Conservation (phyloP, 2,888 invertebrate species). For the Caenorhabditis afra region DNA sequence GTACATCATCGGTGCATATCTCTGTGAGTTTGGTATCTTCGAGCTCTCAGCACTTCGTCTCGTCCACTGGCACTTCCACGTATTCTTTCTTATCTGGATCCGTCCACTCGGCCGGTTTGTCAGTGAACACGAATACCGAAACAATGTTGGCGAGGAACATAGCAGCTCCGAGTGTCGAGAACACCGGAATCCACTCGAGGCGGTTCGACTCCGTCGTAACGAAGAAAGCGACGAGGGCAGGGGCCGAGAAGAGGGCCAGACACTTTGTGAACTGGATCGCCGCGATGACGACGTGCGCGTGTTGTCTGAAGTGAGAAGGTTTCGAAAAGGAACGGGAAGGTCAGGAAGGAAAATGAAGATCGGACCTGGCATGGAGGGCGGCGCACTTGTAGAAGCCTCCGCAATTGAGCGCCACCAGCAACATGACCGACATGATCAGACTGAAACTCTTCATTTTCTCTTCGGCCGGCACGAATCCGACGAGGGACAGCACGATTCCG, state of each 20-base stretch:
- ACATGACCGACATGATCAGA: constrained; percentile 25
- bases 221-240: constrained; percentile 66
- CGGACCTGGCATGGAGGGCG: constrained; percentile 57
- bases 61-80: constrained; percentile 31
- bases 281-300: constrained; percentile 67
- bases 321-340: too few species aligned
- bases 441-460: constrained; percentile 16
- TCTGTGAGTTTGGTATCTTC: background rate
- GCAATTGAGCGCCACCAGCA: constrained; percentile 38
- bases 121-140: constrained; percentile 54
- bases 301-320: constrained; percentile 45
- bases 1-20: too few species aligned
- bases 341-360: too few species aligned
- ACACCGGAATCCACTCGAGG: constrained; percentile 53
- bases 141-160: constrained; percentile 44
- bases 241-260: constrained; percentile 70
- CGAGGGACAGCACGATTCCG: constrained; percentile 21
- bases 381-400: constrained; percentile 61
- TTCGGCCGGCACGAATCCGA: constrained; percentile 43
- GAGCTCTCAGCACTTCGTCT: constrained; percentile 26
- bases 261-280: constrained; percentile 72
- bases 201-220: constrained; percentile 58
- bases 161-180: constrained; percentile 14
- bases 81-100: constrained; percentile 26
- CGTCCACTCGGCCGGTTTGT: constrained; percentile 55